A percentile compares a stretch with the other conserved stretches of the same genome.
Conservation (phyloP, 1,140 invertebrate species). For the Drosophila kanapiae region DNA sequence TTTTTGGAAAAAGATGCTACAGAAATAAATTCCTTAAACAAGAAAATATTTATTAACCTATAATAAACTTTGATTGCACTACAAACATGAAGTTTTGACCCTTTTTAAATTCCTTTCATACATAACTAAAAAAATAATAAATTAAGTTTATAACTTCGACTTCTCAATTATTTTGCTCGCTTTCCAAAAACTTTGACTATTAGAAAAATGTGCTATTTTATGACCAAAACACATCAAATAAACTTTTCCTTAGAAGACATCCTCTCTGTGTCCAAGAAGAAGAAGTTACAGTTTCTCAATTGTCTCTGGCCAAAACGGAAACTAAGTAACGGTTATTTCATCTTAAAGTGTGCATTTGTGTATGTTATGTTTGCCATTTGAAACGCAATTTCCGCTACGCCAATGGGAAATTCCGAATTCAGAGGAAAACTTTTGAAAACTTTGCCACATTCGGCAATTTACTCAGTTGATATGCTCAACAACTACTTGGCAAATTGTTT, state of each 20-base stretch:
- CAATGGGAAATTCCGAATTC: constrained; percentile 35
- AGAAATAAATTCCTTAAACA: not conserved
- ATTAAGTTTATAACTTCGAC: not conserved
- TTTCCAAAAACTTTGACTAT: constrained; percentile 31
- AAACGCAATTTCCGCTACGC: constrained; percentile 65
- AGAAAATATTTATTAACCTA: not conserved
- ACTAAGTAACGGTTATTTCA: constrained; percentile 69
- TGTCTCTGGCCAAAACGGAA: constrained; percentile 60
- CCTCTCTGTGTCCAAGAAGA: constrained; percentile 2
- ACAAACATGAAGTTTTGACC: not conserved
- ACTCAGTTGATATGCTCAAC: constrained; percentile 61
- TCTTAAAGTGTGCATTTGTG: constrained; percentile 30
- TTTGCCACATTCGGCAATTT: constrained; percentile 45
- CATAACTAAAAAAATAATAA: not conserved
- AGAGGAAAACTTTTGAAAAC: constrained; percentile 48
- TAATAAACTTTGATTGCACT: no score
- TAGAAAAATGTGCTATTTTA: constrained; percentile 28
- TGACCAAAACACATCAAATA: constrained; percentile 48
- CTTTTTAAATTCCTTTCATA: not conserved
- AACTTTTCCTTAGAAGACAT: constrained; percentile 61
- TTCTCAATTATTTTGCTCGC: constrained; percentile 7
- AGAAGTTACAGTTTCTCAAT: constrained; percentile 32
- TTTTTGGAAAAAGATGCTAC: no score
- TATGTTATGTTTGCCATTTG: constrained; percentile 47
- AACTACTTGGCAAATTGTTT: constrained; percentile 78